Evolutionary conservation across 1,140 invertebrate species (phyloP), one percentile per base, ranked within the genome.

Genomic region (Drosophila jambulina): DNA sequence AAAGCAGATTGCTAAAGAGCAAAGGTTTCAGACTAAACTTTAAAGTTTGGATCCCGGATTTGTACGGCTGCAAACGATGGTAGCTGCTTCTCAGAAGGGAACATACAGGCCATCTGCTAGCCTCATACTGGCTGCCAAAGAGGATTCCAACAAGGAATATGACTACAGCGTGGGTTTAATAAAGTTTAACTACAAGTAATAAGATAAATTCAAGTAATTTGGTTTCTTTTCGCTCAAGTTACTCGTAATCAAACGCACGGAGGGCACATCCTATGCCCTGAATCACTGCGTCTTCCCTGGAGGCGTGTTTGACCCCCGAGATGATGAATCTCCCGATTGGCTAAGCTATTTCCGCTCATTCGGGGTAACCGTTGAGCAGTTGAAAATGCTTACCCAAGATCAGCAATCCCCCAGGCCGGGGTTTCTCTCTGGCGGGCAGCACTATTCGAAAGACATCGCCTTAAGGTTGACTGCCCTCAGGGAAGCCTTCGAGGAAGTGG

Each of bases 401-500:
- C 93, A 84, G 43, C 13, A 32, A 1, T 43, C 23, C 1, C 43
- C 53, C 8, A 80, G 78, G n/a, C 71, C 80, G 15, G 32, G 78
- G 8, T 49, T 88, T 7, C 29, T 90, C 8, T 54, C 36, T 10
- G 38, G 10, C 1, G 78, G 81, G 0, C 10, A 53, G 9, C 15
- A 75, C 43, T 75, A 90, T 21, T 88, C 78, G 13, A 94, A 94
- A 91, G 96, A 97, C 91, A 93, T 98, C 42, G 96, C 96, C 7
- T 93, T 98, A 57, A 93, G 97, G 74, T 96, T 99, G 69, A 95
- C 96, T 68, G 97, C 97, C 12, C 96, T 98, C 59, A 93, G 98
- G 75, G 98, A 99, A 94, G 97, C 97, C 29, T 99, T 99, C 94
- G 97, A 99, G 93, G 97, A 99, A 93, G 95, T 96, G 68, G 97